Conservation (phyloP, 2,797 vertebrate species). For the Eleutherodactylus coqui region DNA sequence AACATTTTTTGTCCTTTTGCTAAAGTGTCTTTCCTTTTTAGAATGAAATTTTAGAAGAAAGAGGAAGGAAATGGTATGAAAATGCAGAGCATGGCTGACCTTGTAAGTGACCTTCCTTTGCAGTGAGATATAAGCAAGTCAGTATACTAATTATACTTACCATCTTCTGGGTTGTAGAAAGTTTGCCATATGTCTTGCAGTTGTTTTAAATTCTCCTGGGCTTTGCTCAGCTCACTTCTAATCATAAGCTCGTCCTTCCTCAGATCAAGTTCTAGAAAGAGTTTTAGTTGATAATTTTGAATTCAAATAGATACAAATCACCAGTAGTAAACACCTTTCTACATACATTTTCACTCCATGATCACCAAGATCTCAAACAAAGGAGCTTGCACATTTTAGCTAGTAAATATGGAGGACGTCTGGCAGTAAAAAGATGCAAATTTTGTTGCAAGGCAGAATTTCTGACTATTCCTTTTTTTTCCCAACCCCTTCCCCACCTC, state of each 20-base stretch:
- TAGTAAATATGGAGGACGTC: too few species aligned
- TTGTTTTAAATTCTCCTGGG: conserved; percentile 70
- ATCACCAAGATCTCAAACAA: background rate
- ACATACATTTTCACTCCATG: background rate
- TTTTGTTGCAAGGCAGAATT: too few species aligned
- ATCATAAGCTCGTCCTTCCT: conserved; percentile 81
- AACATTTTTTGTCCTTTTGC: too few species aligned
- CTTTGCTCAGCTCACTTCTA: conserved; percentile 79
- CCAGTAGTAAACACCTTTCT: background rate
- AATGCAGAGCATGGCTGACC: too few species aligned
- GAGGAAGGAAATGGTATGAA: background rate
- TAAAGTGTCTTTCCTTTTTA: too few species aligned
- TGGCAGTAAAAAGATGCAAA: too few species aligned
- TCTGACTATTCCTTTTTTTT: too few species aligned
- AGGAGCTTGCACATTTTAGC: too few species aligned
- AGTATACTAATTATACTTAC: conserved; percentile 8
- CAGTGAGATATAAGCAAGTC: background rate
- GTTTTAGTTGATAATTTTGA: background rate
- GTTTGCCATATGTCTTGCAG: conserved; percentile 73
- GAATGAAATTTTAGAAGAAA: background rate
- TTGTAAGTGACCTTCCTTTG: background rate
- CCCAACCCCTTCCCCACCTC: too few species aligned
- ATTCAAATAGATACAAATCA: background rate
- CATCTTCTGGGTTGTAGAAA: conserved; percentile 41
- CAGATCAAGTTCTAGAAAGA: conserved; percentile 73